A percentile compares a stretch with the other conserved stretches of the same genome.
Conservation (phyloP, 1,140 invertebrate species). For the Homalodisca vitripennis region DNA sequence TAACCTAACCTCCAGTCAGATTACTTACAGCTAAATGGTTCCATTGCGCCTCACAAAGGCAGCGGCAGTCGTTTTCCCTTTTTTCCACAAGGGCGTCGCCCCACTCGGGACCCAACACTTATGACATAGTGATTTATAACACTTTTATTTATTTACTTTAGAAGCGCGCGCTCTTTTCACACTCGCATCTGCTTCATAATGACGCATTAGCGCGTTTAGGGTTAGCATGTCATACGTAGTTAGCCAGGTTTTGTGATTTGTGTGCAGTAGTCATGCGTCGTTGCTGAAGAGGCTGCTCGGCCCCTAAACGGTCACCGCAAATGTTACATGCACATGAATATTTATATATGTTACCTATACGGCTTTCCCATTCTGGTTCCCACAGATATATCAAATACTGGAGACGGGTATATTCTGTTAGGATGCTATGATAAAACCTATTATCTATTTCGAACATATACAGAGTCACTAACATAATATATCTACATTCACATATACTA, state of each 20-base stretch:
- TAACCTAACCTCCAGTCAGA: slow-evolving; percentile 23
- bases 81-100: slow-evolving; percentile 13
- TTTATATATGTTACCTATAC: too few relatives aligned
- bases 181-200: slow-evolving; percentile 22
- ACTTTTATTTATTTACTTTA: slow-evolving; percentile 24
- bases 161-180: slow-evolving; percentile 18
- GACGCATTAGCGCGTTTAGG: slow-evolving; percentile 22
- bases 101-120: slow-evolving; percentile 12
- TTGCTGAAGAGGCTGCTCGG: too few relatives aligned
- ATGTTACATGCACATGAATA: neutral
- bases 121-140: slow-evolving; percentile 27
- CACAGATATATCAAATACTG: too few relatives aligned
- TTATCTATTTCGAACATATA: too few relatives aligned
- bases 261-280: too few relatives aligned
- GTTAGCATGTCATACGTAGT: neutral
- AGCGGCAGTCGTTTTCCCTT: neutral
- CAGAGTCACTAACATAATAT: too few relatives aligned
- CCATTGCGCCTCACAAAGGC: slow-evolving; percentile 21
- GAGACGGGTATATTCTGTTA: too few relatives aligned
- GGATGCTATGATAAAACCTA: too few relatives aligned
- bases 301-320: neutral
- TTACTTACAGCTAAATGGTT: slow-evolving; percentile 25
- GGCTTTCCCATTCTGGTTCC: too few relatives aligned
- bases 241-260: neutral
- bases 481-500: too few relatives aligned